Evolutionary conservation across 2,797 vertebrate species (phyloP).

Genomic region (Diplodus sargus): DNA sequence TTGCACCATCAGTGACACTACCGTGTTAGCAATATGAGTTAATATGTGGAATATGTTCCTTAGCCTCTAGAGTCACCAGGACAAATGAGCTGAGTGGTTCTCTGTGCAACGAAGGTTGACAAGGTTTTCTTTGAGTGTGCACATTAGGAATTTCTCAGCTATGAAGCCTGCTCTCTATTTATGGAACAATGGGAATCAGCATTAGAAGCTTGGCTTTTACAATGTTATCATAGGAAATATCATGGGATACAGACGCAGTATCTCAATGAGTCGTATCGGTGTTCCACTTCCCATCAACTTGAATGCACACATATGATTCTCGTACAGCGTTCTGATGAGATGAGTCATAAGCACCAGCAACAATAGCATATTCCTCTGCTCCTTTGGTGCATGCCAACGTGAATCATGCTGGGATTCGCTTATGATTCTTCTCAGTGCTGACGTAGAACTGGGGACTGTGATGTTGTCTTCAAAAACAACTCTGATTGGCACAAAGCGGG

Average conservation of each 20-base stretch:
- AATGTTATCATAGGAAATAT: constrained; percentile 50
- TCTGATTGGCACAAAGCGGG: background rate
- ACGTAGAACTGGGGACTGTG: constrained; percentile 5
- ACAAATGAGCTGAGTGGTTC: constrained; percentile 21
- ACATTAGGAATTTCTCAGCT: constrained; percentile 17
- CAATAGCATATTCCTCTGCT: constrained; percentile 46
- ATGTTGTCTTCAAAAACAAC: constrained; percentile 15
- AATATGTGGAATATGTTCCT: background rate
- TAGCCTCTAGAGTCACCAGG: background rate
- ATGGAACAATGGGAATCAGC: constrained; percentile 40
- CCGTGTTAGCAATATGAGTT: background rate
- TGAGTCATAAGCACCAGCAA: constrained; percentile 43
- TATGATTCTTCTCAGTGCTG: constrained; percentile 20
- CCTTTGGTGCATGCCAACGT: constrained; percentile 30
- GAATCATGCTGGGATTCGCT: constrained; percentile 10
- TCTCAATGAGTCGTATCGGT: constrained; percentile 13
- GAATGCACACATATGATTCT: constrained; percentile 12
- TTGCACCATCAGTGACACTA: background rate
- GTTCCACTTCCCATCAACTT: constrained; percentile 40
- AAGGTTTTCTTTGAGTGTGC: constrained; percentile 39
- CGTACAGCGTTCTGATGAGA: constrained; percentile 20
- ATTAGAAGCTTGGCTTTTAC: background rate
- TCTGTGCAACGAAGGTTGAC: constrained; percentile 17
- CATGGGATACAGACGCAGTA: constrained; percentile 28
- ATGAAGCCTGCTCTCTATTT: constrained; percentile 19